Evolutionary conservation across 2,113 vertebrate genomes (phyloP).

Genomic region (Cettia cetti): DNA sequence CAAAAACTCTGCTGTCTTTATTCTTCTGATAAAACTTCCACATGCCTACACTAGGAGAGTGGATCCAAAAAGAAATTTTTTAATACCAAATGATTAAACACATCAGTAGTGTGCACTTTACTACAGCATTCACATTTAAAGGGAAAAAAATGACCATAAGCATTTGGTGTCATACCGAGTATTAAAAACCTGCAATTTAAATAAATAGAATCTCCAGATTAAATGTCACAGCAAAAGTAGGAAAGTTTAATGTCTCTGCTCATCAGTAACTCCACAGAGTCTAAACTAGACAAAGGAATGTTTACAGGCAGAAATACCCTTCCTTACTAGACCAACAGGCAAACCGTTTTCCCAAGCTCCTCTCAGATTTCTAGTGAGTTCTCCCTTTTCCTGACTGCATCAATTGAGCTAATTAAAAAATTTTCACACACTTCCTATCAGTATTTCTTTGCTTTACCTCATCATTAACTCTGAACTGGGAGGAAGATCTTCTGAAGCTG

Average conservation of each 20-base stretch:
- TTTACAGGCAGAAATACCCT: not conserved
- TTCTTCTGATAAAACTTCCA: not conserved
- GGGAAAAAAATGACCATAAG: not conserved
- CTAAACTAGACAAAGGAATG: not conserved
- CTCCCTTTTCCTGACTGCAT: not conserved
- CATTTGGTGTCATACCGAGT: not conserved
- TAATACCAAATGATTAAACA: not conserved
- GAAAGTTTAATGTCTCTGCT: not conserved
- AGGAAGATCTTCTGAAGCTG: not conserved
- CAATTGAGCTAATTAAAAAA: not conserved
- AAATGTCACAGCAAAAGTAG: not conserved
- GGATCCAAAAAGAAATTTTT: not conserved
- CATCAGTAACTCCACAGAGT: not conserved
- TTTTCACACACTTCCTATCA: not conserved
- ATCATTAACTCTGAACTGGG: not conserved
- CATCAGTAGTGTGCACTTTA: not conserved
- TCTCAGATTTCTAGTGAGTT: not conserved
- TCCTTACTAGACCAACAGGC: not conserved
- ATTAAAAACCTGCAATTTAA: not conserved
- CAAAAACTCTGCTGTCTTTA: not conserved
- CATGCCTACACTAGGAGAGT: not conserved
- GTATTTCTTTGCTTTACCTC: not conserved
- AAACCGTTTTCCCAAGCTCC: not conserved
- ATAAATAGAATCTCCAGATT: not conserved
- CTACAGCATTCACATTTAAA: not conserved